phyloP scores from a whole-genome alignment of 2,888 invertebrate genomes.

The Philaethria dido region DNA sequence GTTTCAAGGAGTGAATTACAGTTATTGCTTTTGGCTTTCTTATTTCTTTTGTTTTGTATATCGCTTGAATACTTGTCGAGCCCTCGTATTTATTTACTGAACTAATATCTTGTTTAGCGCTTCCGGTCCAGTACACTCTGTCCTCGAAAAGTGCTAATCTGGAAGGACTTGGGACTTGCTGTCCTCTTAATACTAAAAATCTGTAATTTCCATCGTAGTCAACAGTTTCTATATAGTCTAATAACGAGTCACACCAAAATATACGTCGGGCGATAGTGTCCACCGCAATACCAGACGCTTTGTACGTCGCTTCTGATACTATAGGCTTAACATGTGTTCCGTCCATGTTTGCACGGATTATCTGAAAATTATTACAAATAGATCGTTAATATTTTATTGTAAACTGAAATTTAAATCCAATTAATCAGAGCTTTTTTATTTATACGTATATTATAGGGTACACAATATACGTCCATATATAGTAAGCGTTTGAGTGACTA shows the following conservation, averaged over 20 bases:
- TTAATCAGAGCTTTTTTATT: no score
- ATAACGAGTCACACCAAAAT: conserved; percentile 97
- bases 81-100: conserved; percentile 94
- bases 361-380: conserved; percentile 57
- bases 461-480: no score
- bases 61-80: conserved; percentile 89
- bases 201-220: conserved; percentile 95
- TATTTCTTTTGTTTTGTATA: conserved; percentile 91
- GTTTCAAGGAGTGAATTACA: conserved; percentile 90
- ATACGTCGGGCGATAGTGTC: conserved; percentile 95
- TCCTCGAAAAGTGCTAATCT: conserved; percentile 93
- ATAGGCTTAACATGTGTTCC: conserved; percentile 93
- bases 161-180: conserved; percentile 93
- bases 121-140: conserved; percentile 95
- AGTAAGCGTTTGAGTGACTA: no score
- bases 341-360: conserved; percentile 96
- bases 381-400: background rate
- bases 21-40: conserved; percentile 93
- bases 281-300: conserved; percentile 95
- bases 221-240: conserved; percentile 98
- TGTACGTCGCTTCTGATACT: conserved; percentile 96
- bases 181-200: conserved; percentile 91
- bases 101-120: conserved; percentile 94
- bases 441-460: no score
- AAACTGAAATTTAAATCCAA: background rate